These are phyloP conservation scores for Disparrhopalites patrizii DNA, from an alignment of 2,888 invertebrate species.

Conservation along the genomic window DNA sequence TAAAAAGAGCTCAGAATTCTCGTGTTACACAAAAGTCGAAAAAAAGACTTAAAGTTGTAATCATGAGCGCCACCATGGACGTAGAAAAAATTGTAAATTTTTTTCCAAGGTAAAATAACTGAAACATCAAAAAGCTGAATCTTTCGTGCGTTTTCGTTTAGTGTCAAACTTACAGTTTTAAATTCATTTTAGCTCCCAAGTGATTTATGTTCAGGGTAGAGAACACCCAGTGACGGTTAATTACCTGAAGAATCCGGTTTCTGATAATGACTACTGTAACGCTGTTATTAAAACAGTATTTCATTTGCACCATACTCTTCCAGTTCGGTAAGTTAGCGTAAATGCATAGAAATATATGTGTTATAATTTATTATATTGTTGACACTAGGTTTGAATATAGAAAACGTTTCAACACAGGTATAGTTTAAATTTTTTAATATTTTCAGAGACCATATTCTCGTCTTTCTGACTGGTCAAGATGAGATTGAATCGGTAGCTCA, in stretches of 20 bases:
- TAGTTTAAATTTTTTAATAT: too few species aligned
- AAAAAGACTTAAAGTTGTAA: slow-evolving; percentile 37
- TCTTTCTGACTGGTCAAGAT: slow-evolving; percentile 94
- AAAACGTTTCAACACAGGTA: too few species aligned
- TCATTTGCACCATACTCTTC: slow-evolving; percentile 36
- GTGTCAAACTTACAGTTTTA: too few species aligned
- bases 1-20: slow-evolving; percentile 77
- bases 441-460: slow-evolving; percentile 68
- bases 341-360: not conserved
- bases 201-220: slow-evolving; percentile 42
- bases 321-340: slow-evolving; percentile 26
- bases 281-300: slow-evolving; percentile 31
- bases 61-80: slow-evolving; percentile 47
- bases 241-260: slow-evolving; percentile 24
- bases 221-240: slow-evolving; percentile 35
- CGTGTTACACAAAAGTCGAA: slow-evolving; percentile 59
- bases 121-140: not conserved
- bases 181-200: slow-evolving; percentile 33
- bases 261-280: slow-evolving; percentile 28
- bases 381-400: too few species aligned
- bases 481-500: slow-evolving; percentile 71
- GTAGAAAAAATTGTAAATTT: slow-evolving; percentile 38
- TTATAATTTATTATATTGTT: not conserved
- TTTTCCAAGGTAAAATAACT: slow-evolving; percentile 29
- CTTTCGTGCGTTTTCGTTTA: not conserved